Evolutionary conservation across 2,888 invertebrate genomes (phyloP), one percentile per base, ranked within the genome.

Genomic region (Synergus laeviventris): DNA sequence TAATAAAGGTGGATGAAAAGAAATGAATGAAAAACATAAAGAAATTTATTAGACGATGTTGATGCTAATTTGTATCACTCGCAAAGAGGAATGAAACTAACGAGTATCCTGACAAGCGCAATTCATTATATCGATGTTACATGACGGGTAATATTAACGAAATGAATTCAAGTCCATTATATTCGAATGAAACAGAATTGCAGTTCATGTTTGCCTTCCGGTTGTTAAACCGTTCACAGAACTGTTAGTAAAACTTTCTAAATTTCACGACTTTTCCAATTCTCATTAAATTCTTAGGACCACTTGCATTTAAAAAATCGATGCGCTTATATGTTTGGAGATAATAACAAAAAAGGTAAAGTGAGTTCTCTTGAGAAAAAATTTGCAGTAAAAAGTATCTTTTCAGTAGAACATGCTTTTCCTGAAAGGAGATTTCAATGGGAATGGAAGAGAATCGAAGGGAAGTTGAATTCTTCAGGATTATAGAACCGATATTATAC

Each of bases 401-500:
- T 18, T 49, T n/a, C n/a, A 18, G 9, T 54, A 54, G 54, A 54
- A 54, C 9, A 9, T 54, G 2, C 11, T 38, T 38, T 62, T 39
- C 14, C 24, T 12, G 24, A 24, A 42, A 66, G 16, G 16, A 45
- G 24, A 16, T 45, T 66, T 45, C 66, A 31, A 66, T 11, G 45
- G 24, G 45, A 66, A 66, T 66, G 45, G 45, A 45, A 66, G 24
- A 31, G 16, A 42, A 54, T 18, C 54, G 54, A 45, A 66, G 45
- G 42, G 16, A 66, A 66, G 45, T 66, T 66, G 31, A 16, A 45
- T 45, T 66, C 24, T 45, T 45, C 45, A n/a, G 24, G 66, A 45
- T 66, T 45, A 66, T 66, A 66, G 66, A 45, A 24, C 45, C 66
- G 42, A 66, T 24, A 36, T 54, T 70, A 54, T 49, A 31, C 49